phyloP scores from a whole-genome alignment of 2,113 vertebrate species.

The Neodon shergylaensis region DNA sequence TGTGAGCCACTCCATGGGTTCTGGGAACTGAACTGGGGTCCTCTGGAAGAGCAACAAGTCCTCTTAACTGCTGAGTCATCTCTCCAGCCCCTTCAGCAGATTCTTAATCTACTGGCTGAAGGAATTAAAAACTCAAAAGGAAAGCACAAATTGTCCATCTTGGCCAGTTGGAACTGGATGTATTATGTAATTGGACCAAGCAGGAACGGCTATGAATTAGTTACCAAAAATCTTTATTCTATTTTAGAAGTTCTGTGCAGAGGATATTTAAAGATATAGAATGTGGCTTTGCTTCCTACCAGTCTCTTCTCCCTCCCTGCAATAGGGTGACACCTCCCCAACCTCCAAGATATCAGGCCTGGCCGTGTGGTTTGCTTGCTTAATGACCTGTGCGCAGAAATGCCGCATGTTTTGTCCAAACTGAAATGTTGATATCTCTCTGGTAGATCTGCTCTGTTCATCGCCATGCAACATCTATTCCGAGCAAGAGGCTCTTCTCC shows the following conservation, averaged over 20 bases:
- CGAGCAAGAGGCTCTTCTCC: background rate
- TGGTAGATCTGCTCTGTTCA: background rate
- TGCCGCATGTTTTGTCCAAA: background rate
- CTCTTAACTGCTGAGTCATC: background rate
- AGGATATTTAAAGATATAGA: background rate
- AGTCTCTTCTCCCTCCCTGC: background rate
- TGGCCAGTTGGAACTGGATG: background rate
- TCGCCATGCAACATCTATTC: background rate
- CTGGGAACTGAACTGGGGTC: background rate
- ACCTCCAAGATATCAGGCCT: background rate
- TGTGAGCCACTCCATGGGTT: background rate
- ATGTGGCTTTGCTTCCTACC: background rate
- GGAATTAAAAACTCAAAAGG: background rate
- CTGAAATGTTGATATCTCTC: background rate
- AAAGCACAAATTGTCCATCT: background rate
- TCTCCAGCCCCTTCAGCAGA: background rate
- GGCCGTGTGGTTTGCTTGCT: background rate
- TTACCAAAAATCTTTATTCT: background rate
- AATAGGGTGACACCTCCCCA: too few relatives aligned
- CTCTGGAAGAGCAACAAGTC: background rate
- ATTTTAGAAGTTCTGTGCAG: conserved; percentile 34
- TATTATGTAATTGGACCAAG: background rate
- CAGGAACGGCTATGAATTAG: background rate
- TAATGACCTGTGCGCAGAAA: background rate
- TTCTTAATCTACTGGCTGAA: conserved; percentile 3